Base-by-base conservation (phyloP, 2,797 vertebrate species). In the Acropternis orthonyx region DNA sequence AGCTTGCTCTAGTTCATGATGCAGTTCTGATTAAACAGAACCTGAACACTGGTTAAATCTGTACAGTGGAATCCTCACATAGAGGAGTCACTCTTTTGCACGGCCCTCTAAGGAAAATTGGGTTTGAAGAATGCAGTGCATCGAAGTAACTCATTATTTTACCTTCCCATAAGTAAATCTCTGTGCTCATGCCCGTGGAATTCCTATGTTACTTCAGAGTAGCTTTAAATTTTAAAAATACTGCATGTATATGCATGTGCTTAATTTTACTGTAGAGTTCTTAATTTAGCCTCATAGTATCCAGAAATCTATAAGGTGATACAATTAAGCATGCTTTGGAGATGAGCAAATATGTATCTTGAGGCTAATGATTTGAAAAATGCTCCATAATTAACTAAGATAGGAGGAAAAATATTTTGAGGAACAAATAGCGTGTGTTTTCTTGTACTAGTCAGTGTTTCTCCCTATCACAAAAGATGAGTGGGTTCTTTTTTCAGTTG, bases 361-460 rank as follows among this genome's bases (percentile, higher is more conserved):
- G 89, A 79, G 54, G 72, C 72, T 96, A 89, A 92, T 91, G 32
- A 94, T 93, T 93, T 95, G 90, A 93, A 97, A 95, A 89, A 92
- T 85, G 83, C 80, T 86, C 75, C 93, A 34, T 95, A 76, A 94
- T 73, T 96, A 95, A 83, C 69, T 95, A 93, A 89, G 76, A 86
- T 88, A 80, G 80, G 95, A 95, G 73, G 63, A 96, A 81, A 95
- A 85, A 88, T 79, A 95, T 96, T 91, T 92, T 96, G 92, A 92
- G 55, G 81, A 90, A 93, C 68, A 85, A 93, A 75, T 32, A 63
- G 74, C 4, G 17, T 76, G 81, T 88, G 85, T 95, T 97, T 87
- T 94, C 62, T 97, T 96, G 96, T 96, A 97, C 93, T 95, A 97
- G 97, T 96, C 94, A 96, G 93, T 95, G 96, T 95, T 97, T 96